Evolutionary conservation across 2,888 invertebrate genomes (phyloP).

Genomic region (Tribolium freemani): DNA sequence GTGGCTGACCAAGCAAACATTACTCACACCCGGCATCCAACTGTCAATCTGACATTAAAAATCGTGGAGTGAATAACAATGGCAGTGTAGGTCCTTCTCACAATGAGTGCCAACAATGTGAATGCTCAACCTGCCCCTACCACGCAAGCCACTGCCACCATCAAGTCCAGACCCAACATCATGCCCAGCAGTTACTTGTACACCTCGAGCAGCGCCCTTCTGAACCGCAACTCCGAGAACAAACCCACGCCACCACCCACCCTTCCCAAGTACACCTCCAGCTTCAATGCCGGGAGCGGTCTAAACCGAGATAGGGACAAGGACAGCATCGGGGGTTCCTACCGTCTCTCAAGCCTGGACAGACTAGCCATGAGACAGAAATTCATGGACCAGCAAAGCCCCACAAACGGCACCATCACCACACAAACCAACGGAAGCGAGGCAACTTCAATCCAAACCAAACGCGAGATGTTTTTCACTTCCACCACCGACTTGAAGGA

Average conservation of each 20-base stretch:
- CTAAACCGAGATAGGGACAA: constrained; percentile 74
- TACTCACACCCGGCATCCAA: constrained; percentile 59
- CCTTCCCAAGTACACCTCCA: constrained; percentile 83
- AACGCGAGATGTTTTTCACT: constrained; percentile 91
- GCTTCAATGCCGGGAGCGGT: constrained; percentile 81
- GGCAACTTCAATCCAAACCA: constrained; percentile 79
- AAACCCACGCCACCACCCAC: constrained; percentile 84
- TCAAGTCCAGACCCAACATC: constrained; percentile 68
- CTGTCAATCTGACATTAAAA: constrained; percentile 41
- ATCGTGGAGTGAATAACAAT: constrained; percentile 40
- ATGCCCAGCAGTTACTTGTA: constrained; percentile 76
- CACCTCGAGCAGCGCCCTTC: constrained; percentile 74
- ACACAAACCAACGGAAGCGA: constrained; percentile 67
- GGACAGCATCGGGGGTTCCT: constrained; percentile 81
- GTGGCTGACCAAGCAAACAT: constrained; percentile 67
- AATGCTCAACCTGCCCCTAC: constrained; percentile 63
- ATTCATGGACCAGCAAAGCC: constrained; percentile 81
- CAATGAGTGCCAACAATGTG: constrained; percentile 68
- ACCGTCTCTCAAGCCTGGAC: constrained; percentile 85
- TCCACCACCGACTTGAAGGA: constrained; percentile 65
- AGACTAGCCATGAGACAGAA: constrained; percentile 86
- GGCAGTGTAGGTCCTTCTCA: constrained; percentile 39
- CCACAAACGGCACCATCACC: constrained; percentile 52
- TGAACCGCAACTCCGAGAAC: constrained; percentile 70
- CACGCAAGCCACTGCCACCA: constrained; percentile 67